phyloP scores from a whole-genome alignment of 2,113 vertebrate species.

The Plecturocebus donacophilus region DNA sequence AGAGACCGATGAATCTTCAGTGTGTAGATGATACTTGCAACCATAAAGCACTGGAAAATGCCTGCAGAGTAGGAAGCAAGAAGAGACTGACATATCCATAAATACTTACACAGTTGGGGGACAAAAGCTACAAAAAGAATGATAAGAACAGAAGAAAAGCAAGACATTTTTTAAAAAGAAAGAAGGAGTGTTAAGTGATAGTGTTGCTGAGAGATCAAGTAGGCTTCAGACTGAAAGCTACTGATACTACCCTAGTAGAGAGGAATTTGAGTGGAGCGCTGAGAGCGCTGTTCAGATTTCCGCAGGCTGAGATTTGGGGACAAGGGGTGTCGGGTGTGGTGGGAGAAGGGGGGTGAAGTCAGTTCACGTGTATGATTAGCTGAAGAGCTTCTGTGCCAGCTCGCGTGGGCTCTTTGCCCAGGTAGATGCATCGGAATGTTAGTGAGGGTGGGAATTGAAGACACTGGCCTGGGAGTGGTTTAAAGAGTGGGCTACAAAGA shows the following conservation, averaged over 20 bases:
- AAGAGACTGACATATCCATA: fast-evolving
- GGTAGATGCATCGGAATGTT: background rate
- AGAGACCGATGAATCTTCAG: background rate
- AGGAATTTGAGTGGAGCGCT: background rate
- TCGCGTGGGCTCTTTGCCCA: background rate
- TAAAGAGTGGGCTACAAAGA: background rate
- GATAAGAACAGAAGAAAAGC: background rate
- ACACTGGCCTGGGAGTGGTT: too few species aligned
- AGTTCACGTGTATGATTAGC: background rate
- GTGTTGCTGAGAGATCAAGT: background rate
- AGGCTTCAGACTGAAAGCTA: too few species aligned
- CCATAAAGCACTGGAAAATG: background rate
- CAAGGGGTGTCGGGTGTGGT: background rate
- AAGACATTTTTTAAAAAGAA: background rate
- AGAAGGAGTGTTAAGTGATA: background rate
- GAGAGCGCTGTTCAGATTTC: background rate
- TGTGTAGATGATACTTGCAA: background rate
- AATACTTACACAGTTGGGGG: background rate
- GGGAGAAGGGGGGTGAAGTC: background rate
- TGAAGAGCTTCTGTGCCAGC: background rate
- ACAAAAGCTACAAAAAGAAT: background rate
- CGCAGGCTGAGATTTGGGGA: background rate
- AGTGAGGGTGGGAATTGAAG: too few species aligned
- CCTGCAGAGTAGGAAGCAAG: background rate
- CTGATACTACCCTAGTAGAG: background rate